phyloP scores from a whole-genome alignment of 2,113 vertebrate genomes.

The Chionis minor region DNA sequence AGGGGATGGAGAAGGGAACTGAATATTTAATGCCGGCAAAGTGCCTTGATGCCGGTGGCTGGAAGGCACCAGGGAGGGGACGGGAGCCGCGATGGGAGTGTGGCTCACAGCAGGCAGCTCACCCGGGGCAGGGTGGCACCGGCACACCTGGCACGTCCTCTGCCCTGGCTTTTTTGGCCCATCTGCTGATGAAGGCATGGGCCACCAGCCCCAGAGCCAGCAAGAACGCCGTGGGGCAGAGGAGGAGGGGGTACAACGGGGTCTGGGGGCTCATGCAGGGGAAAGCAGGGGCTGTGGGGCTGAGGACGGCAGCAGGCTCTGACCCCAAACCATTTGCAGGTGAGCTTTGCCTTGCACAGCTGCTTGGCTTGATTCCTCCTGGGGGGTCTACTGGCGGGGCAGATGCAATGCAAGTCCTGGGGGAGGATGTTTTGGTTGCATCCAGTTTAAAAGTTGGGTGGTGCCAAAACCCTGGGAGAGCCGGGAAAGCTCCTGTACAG shows the following conservation, averaged over 20 bases:
- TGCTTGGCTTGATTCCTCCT: neutral
- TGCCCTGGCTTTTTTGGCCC: neutral
- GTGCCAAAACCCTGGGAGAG: neutral
- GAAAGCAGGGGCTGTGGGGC: neutral
- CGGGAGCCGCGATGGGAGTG: neutral
- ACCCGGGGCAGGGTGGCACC: neutral
- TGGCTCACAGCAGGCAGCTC: neutral
- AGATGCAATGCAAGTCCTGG: neutral
- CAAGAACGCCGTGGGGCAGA: neutral
- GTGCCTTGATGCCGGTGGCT: neutral
- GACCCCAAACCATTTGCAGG: accelerated
- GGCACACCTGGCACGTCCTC: accelerated
- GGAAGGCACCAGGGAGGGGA: neutral
- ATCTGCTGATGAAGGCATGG: neutral
- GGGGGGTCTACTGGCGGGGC: neutral
- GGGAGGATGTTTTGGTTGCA: neutral
- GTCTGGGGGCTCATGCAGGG: accelerated
- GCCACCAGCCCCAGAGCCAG: neutral
- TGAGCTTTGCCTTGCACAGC: neutral
- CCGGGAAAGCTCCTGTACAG: neutral
- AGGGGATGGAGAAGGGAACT: neutral
- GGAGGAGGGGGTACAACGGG: neutral
- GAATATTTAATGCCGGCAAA: constrained; percentile 43
- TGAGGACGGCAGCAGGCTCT: neutral
- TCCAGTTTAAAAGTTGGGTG: neutral